phyloP scores from a whole-genome alignment of 2,888 invertebrate species.

The Cinara cedri region DNA sequence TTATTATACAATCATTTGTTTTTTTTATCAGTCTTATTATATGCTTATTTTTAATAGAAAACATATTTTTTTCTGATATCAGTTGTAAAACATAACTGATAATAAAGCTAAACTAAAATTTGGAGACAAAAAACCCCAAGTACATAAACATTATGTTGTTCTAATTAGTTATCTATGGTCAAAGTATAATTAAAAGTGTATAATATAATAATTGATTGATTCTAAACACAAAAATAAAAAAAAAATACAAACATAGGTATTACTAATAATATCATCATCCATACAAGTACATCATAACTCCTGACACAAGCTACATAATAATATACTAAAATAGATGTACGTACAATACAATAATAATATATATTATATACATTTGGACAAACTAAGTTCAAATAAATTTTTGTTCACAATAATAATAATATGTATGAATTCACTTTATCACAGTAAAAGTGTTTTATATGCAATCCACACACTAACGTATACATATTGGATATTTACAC shows the following conservation, averaged over 20 bases:
- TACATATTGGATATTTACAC: background rate
- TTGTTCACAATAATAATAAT: background rate
- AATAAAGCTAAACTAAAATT: background rate
- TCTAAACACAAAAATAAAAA: background rate
- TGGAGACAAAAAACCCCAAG: constrained; percentile 5
- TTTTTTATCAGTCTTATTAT: constrained; percentile 36
- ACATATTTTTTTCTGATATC: constrained; percentile 2
- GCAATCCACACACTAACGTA: background rate
- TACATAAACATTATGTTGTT: background rate
- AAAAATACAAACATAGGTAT: constrained; percentile 14
- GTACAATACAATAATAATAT: background rate
- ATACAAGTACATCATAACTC: background rate
- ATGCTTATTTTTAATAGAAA: constrained; percentile 1
- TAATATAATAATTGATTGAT: background rate
- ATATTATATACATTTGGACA: too few relatives aligned
- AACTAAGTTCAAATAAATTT: too few relatives aligned
- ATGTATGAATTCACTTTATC: constrained; percentile 32
- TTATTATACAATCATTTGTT: constrained; percentile 17
- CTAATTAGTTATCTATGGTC: background rate
- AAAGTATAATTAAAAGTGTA: background rate
- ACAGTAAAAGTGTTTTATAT: constrained; percentile 16
- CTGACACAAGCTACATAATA: too few relatives aligned
- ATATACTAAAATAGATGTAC: constrained; percentile 3
- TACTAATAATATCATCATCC: background rate
- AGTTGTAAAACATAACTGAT: constrained; percentile 7